phyloP scores from a whole-genome alignment of 23 tunicate species.

The Trididemnum nubilum region DNA sequence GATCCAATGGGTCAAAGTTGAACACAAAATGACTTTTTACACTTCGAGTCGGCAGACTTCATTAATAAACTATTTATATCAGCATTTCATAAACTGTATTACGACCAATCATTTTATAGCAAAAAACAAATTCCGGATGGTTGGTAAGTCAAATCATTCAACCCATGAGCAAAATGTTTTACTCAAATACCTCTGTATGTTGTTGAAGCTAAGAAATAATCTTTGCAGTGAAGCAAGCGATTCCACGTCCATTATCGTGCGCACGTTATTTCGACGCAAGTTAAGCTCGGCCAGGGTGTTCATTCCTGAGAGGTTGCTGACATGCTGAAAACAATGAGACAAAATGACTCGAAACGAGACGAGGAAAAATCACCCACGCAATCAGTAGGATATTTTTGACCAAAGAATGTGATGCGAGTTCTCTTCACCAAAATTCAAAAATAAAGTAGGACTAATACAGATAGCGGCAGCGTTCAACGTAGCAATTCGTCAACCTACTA shows the following conservation, averaged over 20 bases:
- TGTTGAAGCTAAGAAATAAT: conserved; percentile 85
- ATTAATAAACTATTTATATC: too few relatives aligned
- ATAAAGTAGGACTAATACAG: too few relatives aligned
- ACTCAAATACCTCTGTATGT: conserved; percentile 63
- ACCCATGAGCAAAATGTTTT: too few relatives aligned
- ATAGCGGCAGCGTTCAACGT: too few relatives aligned
- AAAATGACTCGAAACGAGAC: neutral
- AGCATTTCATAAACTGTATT: too few relatives aligned
- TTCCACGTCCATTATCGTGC: conserved; percentile 55
- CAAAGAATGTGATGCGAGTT: neutral
- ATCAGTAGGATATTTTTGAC: neutral
- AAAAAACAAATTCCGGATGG: too few relatives aligned
- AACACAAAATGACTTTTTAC: too few relatives aligned
- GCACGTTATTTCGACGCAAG: conserved; percentile 79
- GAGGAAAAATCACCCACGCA: neutral
- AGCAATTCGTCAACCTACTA: too few relatives aligned
- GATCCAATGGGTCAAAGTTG: too few relatives aligned
- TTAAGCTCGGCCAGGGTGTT: conserved; percentile 93
- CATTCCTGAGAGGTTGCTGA: conserved; percentile 79
- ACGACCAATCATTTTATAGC: too few relatives aligned
- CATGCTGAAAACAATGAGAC: conserved; percentile 38
- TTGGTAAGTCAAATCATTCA: too few relatives aligned
- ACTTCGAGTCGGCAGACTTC: too few relatives aligned
- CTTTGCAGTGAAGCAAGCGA: conserved; percentile 71
- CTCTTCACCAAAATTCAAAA: neutral